phyloP scores from a whole-genome alignment of 2,797 vertebrate genomes.

The Toxotes lorentzi region DNA sequence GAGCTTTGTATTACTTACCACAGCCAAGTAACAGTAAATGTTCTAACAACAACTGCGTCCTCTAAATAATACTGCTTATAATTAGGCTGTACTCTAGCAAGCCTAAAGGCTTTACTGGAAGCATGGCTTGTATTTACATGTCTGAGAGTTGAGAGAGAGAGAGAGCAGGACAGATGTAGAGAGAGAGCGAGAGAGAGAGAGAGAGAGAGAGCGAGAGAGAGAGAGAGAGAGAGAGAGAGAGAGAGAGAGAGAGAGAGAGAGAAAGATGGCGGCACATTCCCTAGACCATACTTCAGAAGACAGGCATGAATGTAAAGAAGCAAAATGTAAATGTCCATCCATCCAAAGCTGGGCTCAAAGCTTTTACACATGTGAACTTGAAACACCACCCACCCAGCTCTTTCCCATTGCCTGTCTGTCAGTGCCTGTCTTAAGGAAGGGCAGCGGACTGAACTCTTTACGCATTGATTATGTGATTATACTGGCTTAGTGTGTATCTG shows the following conservation, averaged over 20 bases:
- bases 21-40: conserved; percentile 47
- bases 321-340: conserved; percentile 78
- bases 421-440: conserved; percentile 59
- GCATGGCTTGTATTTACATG: conserved; percentile 73
- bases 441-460: conserved; percentile 63
- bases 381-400: conserved; percentile 73
- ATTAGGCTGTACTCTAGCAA: conserved; percentile 68
- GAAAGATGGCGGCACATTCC: conserved; percentile 52
- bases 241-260: conserved; percentile 16
- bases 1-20: conserved; percentile 48
- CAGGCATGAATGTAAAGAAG: conserved; percentile 54
- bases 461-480: conserved; percentile 77
- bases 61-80: conserved; percentile 71
- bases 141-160: conserved; percentile 65
- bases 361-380: conserved; percentile 71
- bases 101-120: conserved; percentile 74
- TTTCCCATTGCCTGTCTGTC: conserved; percentile 53
- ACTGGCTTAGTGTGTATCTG: conserved; percentile 35
- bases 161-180: conserved; percentile 40
- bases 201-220: conserved; percentile 37
- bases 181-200: conserved; percentile 34
- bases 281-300: conserved; percentile 57
- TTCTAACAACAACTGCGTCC: conserved; percentile 58
- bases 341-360: conserved; percentile 59
- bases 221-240: conserved; percentile 38